Percentiles rank a stretch among this genome's conserved stretches.
Conservation (phyloP, 2,113 vertebrate species). For the Chloropsis hardwickii region DNA sequence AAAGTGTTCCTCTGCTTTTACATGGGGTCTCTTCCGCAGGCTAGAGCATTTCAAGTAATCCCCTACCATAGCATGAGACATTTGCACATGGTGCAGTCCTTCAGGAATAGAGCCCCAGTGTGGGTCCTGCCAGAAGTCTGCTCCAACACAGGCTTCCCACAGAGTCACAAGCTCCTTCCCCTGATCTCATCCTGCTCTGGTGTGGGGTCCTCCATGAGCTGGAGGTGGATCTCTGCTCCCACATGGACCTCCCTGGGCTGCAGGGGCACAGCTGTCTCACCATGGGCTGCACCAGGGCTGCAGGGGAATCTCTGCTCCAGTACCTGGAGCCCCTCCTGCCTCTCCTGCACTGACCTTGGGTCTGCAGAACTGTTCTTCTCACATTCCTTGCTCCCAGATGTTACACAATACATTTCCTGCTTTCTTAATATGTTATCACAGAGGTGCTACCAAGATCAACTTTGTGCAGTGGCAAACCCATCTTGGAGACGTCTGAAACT, state of each 20-base stretch:
- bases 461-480: neutral
- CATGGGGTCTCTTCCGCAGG: neutral
- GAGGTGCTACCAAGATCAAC: neutral
- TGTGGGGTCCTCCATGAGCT: fast-evolving
- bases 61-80: neutral
- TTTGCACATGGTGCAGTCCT: neutral
- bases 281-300: fast-evolving
- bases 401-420: fast-evolving
- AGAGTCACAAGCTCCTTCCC: fast-evolving
- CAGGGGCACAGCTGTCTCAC: neutral
- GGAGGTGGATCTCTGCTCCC: neutral
- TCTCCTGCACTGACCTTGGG: neutral
- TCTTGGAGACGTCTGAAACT: neutral
- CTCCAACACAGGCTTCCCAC: neutral
- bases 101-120: neutral
- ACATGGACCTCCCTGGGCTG: fast-evolving
- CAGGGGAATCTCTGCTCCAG: neutral
- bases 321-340: fast-evolving
- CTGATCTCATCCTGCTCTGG: fast-evolving
- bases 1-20: neutral
- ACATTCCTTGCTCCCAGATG: neutral
- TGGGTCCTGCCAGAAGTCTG: neutral
- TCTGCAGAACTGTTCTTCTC: neutral
- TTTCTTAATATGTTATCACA: neutral
- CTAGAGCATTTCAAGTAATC: neutral